These are phyloP conservation scores for Pogonus chalceus DNA, from an alignment of 1,140 invertebrate genomes.

Conservation along the genomic window DNA sequence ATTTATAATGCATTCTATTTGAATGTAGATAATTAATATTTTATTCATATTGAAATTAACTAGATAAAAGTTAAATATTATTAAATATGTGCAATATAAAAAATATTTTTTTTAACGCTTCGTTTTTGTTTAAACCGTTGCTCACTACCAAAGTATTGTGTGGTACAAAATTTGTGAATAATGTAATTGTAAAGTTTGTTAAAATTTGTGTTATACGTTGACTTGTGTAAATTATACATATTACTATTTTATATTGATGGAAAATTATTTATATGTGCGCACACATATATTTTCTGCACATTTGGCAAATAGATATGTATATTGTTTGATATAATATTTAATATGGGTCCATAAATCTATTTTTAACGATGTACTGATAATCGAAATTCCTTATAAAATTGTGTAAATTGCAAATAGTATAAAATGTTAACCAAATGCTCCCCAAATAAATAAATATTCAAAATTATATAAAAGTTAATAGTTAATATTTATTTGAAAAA, in stretches of 20 bases:
- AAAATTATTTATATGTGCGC: background rate
- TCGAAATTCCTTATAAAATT: background rate
- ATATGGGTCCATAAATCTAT: constrained; percentile 1
- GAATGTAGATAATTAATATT: no score
- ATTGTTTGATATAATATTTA: background rate
- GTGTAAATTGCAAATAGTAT: no score
- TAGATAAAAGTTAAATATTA: no score
- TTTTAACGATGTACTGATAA: constrained; percentile 4
- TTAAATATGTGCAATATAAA: no score
- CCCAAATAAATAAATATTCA: no score
- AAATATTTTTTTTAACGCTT: no score
- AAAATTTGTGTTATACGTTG: background rate
- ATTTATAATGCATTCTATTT: no score
- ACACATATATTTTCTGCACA: background rate
- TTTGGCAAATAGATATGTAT: background rate
- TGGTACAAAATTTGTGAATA: background rate
- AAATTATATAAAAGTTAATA: no score
- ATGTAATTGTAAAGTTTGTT: background rate
- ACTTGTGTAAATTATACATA: background rate
- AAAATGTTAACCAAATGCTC: no score
- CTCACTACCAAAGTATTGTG: constrained; percentile 4
- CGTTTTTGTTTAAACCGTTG: no score
- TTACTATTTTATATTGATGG: background rate
- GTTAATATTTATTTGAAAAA: background rate
- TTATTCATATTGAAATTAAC: no score